Conservation (phyloP, 2,888 invertebrate genomes). For the Panorpa germanica region DNA sequence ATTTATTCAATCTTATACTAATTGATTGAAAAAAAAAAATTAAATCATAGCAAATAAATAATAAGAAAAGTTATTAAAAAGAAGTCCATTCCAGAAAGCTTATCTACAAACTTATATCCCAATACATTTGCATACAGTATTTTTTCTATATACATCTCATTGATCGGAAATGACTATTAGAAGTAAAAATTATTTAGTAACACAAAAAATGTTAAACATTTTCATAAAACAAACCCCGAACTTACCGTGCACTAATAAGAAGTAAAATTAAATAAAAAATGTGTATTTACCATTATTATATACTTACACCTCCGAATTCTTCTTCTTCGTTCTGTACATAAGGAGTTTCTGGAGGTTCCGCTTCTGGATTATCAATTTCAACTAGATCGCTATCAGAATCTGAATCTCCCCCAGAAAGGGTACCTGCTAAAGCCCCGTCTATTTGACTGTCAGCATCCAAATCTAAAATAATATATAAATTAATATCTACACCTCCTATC, state of each 20-base stretch:
- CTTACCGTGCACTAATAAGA: too few relatives aligned
- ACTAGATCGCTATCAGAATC: slow-evolving; percentile 44
- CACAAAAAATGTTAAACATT: too few relatives aligned
- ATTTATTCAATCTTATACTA: too few relatives aligned
- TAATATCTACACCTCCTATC: too few relatives aligned
- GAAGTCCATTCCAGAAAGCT: too few relatives aligned
- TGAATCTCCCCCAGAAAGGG: slow-evolving; percentile 23
- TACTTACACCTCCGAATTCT: slow-evolving; percentile 34
- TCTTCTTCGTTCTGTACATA: slow-evolving; percentile 36
- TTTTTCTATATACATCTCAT: too few relatives aligned
- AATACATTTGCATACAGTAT: not conserved
- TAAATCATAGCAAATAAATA: not conserved
- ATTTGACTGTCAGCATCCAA: slow-evolving; percentile 53
- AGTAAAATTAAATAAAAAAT: slow-evolving; percentile 1
- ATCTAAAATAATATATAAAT: slow-evolving; percentile 31
- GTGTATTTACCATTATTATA: not conserved
- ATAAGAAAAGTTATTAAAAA: slow-evolving; percentile 5
- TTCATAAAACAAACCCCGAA: too few relatives aligned
- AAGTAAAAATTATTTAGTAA: too few relatives aligned
- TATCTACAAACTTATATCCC: slow-evolving; percentile 13
- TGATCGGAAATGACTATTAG: too few relatives aligned
- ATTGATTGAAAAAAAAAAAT: slow-evolving; percentile 8
- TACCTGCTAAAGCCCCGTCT: slow-evolving; percentile 31
- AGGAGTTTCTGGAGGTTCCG: slow-evolving; percentile 33
- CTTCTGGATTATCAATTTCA: slow-evolving; percentile 18